Percentiles rank a stretch among this genome's conserved stretches.
Evolutionary conservation across 2,113 vertebrate species (phyloP).

Genomic region (Holacanthus passer): DNA sequence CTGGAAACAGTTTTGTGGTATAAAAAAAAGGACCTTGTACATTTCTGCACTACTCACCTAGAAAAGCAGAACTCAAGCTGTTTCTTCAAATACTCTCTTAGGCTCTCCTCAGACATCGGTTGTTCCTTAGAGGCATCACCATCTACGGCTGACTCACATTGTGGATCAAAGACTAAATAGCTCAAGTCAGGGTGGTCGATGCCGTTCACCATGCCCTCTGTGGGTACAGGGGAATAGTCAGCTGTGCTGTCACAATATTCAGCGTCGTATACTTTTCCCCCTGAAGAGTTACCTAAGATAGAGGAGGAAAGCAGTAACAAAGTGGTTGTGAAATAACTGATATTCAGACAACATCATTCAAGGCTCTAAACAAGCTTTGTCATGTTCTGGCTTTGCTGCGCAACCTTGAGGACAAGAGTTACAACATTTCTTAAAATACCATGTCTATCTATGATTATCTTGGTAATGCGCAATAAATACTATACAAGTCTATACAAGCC

Average conservation of each 20-base stretch:
- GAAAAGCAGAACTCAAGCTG: conserved; percentile 98
- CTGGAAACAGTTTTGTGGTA: not conserved
- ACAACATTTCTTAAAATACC: not conserved
- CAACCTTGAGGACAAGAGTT: not conserved
- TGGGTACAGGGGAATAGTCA: conserved; percentile 42
- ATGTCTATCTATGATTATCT: conserved; percentile 2
- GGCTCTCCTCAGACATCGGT: conserved; percentile 87
- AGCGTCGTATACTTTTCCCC: conserved; percentile 68
- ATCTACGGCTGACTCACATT: conserved; percentile 76
- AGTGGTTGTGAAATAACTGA: conserved; percentile 42
- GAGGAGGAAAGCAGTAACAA: not conserved
- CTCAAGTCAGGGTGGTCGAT: conserved; percentile 67
- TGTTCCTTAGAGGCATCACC: conserved; percentile 76
- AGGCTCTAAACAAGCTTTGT: conserved; percentile 9
- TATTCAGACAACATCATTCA: conserved; percentile 12
- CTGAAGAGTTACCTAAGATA: conserved; percentile 48
- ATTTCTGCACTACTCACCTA: conserved; percentile 80
- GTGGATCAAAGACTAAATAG: conserved; percentile 72
- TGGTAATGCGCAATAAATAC: not conserved
- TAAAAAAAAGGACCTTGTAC: not conserved
- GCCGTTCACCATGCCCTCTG: conserved; percentile 67
- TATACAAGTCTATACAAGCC: not conserved
- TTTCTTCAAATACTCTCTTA: conserved; percentile 93
- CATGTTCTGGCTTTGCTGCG: conserved; percentile 5
- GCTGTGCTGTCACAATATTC: conserved; percentile 58